Evolutionary conservation across 2,888 invertebrate species (phyloP).

Genomic region (Timema podura): DNA sequence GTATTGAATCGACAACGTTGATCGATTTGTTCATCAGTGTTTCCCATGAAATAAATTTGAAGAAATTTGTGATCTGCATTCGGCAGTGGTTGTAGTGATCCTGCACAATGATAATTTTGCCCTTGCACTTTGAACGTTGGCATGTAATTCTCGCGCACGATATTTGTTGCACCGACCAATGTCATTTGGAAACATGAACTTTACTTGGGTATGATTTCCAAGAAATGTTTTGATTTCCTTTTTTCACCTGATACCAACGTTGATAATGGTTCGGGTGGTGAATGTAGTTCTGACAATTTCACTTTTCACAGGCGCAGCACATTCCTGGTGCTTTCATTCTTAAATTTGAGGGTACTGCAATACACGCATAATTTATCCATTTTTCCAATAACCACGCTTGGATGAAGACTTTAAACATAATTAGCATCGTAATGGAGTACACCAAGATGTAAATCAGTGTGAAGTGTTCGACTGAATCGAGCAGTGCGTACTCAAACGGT

Average conservation of each 20-base stretch:
- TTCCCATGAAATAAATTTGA: slow-evolving; percentile 3
- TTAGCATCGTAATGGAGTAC: too few species aligned
- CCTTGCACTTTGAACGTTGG: neutral
- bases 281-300: slow-evolving; percentile 1
- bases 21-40: neutral
- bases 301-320: slow-evolving; percentile 8
- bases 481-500: neutral
- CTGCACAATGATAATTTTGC: neutral
- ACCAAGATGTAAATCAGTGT: neutral
- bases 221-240: slow-evolving; percentile 5
- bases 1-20: slow-evolving; percentile 1
- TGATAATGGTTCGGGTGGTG: slow-evolving; percentile 11
- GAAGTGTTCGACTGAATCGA: neutral
- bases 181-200: slow-evolving; percentile 17
- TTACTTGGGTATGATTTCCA: neutral
- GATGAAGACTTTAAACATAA: too few species aligned
- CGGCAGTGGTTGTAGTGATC: neutral
- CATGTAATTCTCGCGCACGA: neutral
- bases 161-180: slow-evolving; percentile 10
- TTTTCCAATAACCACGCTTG: too few species aligned
- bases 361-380: slow-evolving; percentile 5
- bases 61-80: neutral
- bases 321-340: neutral
- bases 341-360: slow-evolving; percentile 9
- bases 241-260: slow-evolving; percentile 1